Evolutionary conservation across 37 sponge, comb jelly and placozoan species (phyloP), one percentile per base, ranked within the genome.

Genomic region (Bolinopsis microptera): DNA sequence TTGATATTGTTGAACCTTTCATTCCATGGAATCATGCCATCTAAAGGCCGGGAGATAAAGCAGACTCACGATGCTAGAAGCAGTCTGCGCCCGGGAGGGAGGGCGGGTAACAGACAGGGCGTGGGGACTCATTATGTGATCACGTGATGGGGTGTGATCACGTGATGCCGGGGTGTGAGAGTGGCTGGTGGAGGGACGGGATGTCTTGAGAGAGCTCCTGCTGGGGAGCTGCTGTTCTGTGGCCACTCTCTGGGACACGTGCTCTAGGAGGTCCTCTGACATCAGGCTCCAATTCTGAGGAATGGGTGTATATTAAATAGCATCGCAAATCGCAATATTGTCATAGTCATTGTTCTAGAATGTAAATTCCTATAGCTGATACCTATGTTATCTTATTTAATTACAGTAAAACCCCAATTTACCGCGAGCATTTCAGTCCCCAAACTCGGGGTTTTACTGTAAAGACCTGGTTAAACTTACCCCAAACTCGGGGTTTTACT

Each of bases 261-360:
- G 90, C 90, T 86, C 90, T 30, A 86, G 28, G 2, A 86, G 61
- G 61, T 86, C 90, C 28, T 86, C 90, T 3, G 90, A 86, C 90
- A 86, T 86, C 25, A 24, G 61, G 61, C 90, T 86, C 90, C 90
- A 86, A 48, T 86, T 86, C 90, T 86, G 90, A 38, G 23, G 83
- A 38, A 13, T 35, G 38, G n/a, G n/a, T n/a, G 13, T 13, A 67
- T 67, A 21, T 13, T 13, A 22, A 67, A 67, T 13, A 67, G 21
- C 13, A 67, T 22, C 68, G 21, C 68, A 21, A 72, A n/a, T 72
- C 26, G 75, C 3, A 72, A 48, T 48, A 5, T 48, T 5, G 5
- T 48, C 5, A 48, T n/a, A n/a, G n/a, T n/a, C n/a, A n/a, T n/a
- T n/a, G n/a, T n/a, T n/a, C n/a, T n/a, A n/a, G n/a, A n/a, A n/a